phyloP scores from a whole-genome alignment of 2,888 invertebrate genomes.

The Embidobia sp. region DNA sequence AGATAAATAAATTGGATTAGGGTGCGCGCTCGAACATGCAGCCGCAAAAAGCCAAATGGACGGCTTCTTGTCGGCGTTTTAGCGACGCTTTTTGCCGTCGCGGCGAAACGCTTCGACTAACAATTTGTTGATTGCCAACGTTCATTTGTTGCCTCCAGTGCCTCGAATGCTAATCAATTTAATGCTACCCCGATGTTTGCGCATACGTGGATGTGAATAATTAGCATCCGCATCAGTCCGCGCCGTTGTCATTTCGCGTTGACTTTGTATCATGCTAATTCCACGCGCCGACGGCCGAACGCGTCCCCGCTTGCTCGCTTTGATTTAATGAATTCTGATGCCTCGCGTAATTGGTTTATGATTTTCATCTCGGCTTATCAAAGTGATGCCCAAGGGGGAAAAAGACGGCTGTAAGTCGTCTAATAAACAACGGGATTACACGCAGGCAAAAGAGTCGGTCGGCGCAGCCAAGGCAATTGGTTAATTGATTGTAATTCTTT shows the following conservation, averaged over 20 bases:
- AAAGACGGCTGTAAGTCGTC: too few species aligned
- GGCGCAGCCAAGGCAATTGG: too few species aligned
- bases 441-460: too few species aligned
- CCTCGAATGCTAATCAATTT: slow-evolving; percentile 25
- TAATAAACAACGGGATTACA: too few species aligned
- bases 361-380: too few species aligned
- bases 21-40: slow-evolving; percentile 36
- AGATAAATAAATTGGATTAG: slow-evolving; percentile 60
- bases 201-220: slow-evolving; percentile 27
- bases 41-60: slow-evolving; percentile 29
- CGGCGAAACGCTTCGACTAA: slow-evolving; percentile 10
- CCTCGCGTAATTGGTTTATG: slow-evolving; percentile 27
- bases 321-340: slow-evolving; percentile 33
- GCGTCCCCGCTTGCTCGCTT: background rate
- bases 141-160: slow-evolving; percentile 7
- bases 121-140: slow-evolving; percentile 42
- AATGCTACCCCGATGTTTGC: background rate
- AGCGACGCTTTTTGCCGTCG: slow-evolving; percentile 23
- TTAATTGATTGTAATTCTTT: too few species aligned
- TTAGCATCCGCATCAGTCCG: slow-evolving; percentile 24
- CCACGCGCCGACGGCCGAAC: too few species aligned
- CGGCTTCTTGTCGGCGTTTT: slow-evolving; percentile 34
- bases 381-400: too few species aligned
- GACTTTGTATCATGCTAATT: slow-evolving; percentile 39
- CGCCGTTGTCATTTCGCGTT: slow-evolving; percentile 23